phyloP scores from a whole-genome alignment of 2,888 invertebrate species.

The Quadroppia sp. region DNA sequence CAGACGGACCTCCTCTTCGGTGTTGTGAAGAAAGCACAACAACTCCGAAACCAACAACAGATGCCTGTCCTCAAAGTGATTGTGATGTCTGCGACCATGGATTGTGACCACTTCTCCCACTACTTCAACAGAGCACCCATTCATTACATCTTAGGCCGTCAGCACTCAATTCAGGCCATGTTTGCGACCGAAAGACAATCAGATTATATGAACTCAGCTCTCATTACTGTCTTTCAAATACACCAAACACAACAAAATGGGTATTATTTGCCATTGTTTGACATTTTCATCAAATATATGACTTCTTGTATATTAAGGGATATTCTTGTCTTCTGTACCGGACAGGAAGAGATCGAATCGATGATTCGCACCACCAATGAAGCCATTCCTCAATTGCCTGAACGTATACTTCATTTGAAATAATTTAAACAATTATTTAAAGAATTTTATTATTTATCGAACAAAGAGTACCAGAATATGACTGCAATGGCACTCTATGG shows the following conservation, averaged over 20 bases:
- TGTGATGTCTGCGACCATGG: slow-evolving; percentile 94
- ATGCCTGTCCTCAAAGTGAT: no score
- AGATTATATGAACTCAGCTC: slow-evolving; percentile 76
- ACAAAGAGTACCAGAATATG: slow-evolving; percentile 47
- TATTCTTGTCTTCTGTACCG: slow-evolving; percentile 87
- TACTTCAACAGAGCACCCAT: slow-evolving; percentile 87
- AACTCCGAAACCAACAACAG: no score
- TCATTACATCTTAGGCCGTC: slow-evolving; percentile 83
- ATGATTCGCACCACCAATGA: slow-evolving; percentile 52
- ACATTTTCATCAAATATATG: not conserved
- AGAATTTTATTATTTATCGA: not conserved
- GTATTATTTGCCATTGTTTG: not conserved
- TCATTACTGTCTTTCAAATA: slow-evolving; percentile 83
- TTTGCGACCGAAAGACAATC: slow-evolving; percentile 56
- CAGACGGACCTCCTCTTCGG: slow-evolving; percentile 92
- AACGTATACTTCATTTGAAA: no score
- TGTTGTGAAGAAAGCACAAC: slow-evolving; percentile 64
- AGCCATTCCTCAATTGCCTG: slow-evolving; percentile 39
- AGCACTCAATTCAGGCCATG: slow-evolving; percentile 56
- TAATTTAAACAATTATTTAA: no score
- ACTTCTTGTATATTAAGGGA: slow-evolving; percentile 58
- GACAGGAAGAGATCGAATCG: slow-evolving; percentile 90
- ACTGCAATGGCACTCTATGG: slow-evolving; percentile 60
- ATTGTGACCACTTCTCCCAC: slow-evolving; percentile 82
- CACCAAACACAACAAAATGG: slow-evolving; percentile 63